Base-by-base conservation (phyloP, 1,140 invertebrate species). In the Leptoteleia sp. region DNA sequence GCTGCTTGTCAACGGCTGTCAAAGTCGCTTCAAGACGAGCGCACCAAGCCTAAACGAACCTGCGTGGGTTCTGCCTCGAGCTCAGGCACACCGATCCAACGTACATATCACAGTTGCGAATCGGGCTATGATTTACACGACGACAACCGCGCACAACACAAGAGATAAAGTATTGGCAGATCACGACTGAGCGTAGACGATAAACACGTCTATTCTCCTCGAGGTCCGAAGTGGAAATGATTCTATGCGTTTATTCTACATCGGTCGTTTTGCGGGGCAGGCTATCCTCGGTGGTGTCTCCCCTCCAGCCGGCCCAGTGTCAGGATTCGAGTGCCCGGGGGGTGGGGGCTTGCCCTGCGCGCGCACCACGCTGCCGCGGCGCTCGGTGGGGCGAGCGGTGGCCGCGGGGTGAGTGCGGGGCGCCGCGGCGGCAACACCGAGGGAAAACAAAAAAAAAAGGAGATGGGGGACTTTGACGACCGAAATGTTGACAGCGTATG, bases 221-320 rank as follows among this genome's bases (percentile, higher is more conserved):
- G 88, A 89, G 84, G 79, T 89, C 85, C 84, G 83, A 82, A 82
- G 84, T 85, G 83, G 86, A 87, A 89, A 89, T 89, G 87, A 85
- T 87, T 83, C 81, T 84, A 80, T 83, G 81, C 82, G 82, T 84
- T 87, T 80, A 81, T 82, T 83, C 76, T 76, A 80, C 79, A 68
- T 75, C 78, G 67, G 47, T 82, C 76, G 71, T 54, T 33, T 48
- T 55, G 80, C 76, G 80, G 68, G 50, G 50, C 62, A 67, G 40
- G 47, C 54, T 55, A 57, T 19, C 40, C 12, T 52, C 68, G 57
- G 31, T 11, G 31, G 35, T 27, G 42, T n/a, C 22, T n/a, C 64
- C 68, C 79, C 55, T 31, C 68, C 73, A 42, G 31, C 29, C 40
- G 33, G 5, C 9, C n/a, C 42, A 40, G 40, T 43, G 43, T 68